Percentiles rank a stretch among this genome's conserved stretches.
phyloP scores from a whole-genome alignment of 2,888 invertebrate genomes.

The Eupithecia pulchellata region DNA sequence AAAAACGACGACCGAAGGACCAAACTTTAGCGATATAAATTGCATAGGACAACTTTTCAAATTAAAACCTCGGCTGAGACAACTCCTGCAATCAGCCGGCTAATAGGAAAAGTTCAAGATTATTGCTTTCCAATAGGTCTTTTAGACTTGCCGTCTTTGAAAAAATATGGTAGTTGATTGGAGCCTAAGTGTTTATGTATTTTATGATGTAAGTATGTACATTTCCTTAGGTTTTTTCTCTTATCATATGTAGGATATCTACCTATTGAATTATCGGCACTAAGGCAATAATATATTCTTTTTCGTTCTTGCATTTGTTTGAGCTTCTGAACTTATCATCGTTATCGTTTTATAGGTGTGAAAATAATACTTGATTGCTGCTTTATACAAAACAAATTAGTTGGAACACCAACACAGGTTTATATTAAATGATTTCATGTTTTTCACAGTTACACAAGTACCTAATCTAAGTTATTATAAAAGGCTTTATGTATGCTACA shows the following conservation, averaged over 20 bases:
- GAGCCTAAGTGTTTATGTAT: not conserved
- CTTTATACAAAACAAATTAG: too few relatives aligned
- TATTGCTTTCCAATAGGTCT: slow-evolving; percentile 59
- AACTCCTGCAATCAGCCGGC: slow-evolving; percentile 57
- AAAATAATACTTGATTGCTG: not conserved
- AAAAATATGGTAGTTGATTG: slow-evolving; percentile 23
- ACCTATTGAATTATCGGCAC: too few relatives aligned
- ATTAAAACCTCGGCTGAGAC: slow-evolving; percentile 57
- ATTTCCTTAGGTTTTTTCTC: not conserved
- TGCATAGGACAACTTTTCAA: slow-evolving; percentile 61
- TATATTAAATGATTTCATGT: too few relatives aligned
- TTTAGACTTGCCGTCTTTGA: slow-evolving; percentile 39
- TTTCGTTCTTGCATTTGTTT: not conserved
- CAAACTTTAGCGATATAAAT: slow-evolving; percentile 53
- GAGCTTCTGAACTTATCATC: not conserved
- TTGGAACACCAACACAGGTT: too few relatives aligned
- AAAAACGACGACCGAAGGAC: slow-evolving; percentile 45
- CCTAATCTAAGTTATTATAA: too few relatives aligned
- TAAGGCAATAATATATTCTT: not conserved
- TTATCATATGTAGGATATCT: not conserved
- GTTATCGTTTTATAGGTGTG: not conserved
- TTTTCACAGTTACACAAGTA: too few relatives aligned
- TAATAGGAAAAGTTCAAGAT: slow-evolving; percentile 65
- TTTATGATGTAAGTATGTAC: not conserved
- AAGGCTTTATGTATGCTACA: too few relatives aligned